Evolutionary conservation across 2,113 vertebrate species (phyloP).

Genomic region (Marmota monax): DNA sequence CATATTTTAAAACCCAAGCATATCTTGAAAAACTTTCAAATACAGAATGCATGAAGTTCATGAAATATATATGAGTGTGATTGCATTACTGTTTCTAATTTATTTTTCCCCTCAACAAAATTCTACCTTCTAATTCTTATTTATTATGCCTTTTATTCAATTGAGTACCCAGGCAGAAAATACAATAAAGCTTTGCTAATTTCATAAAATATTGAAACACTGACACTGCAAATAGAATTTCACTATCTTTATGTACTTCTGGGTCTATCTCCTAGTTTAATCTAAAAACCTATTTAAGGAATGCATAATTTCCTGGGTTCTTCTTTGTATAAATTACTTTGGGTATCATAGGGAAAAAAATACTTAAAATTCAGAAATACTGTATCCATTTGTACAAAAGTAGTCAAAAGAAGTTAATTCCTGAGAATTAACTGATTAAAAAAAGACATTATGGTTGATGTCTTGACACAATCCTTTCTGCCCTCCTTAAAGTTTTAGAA

Average conservation of each 20-base stretch:
- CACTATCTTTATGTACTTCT: slow-evolving; percentile 83
- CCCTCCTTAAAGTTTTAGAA: background rate
- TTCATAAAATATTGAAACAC: slow-evolving; percentile 89
- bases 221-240: slow-evolving; percentile 85
- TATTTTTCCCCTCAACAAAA: slow-evolving; percentile 87
- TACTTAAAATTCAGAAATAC: slow-evolving; percentile 52
- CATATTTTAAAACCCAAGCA: slow-evolving; percentile 88
- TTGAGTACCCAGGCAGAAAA: slow-evolving; percentile 84
- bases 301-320: slow-evolving; percentile 61
- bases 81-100: slow-evolving; percentile 88
- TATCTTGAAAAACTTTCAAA: slow-evolving; percentile 88
- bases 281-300: slow-evolving; percentile 84
- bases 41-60: slow-evolving; percentile 88
- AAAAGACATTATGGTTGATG: background rate
- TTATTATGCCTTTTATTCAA: slow-evolving; percentile 88
- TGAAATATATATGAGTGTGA: slow-evolving; percentile 87
- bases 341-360: slow-evolving; percentile 35
- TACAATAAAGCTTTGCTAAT: slow-evolving; percentile 88
- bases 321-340: slow-evolving; percentile 58
- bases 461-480: background rate
- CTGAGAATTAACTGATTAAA: slow-evolving; percentile 39
- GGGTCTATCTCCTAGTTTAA: slow-evolving; percentile 84
- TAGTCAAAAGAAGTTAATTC: slow-evolving; percentile 13
- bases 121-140: slow-evolving; percentile 88
- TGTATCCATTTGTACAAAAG: slow-evolving; percentile 29